A percentile compares a stretch with the other conserved stretches of the same genome.
Conservation (phyloP, 2,888 invertebrate genomes). For the Sinodicranocentrus sp. region DNA sequence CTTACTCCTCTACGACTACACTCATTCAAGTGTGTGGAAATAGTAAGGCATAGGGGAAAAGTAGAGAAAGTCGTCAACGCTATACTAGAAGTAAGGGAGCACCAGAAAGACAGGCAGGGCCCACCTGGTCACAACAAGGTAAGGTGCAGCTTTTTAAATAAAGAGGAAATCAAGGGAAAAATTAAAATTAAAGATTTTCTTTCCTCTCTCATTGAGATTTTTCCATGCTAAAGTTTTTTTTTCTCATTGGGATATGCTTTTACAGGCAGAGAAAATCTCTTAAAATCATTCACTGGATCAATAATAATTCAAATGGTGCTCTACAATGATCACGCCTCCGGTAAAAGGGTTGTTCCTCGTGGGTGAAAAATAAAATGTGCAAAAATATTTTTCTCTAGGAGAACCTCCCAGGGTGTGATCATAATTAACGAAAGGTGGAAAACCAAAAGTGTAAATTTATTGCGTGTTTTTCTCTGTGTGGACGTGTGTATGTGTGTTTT, state of each 20-base stretch:
- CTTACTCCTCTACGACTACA: neutral
- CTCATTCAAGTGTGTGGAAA: neutral
- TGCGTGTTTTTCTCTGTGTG: too few species aligned
- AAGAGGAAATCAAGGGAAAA: too few species aligned
- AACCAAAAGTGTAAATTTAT: too few species aligned
- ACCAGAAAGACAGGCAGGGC: constrained; percentile 45
- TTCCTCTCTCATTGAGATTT: neutral
- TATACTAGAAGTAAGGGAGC: constrained; percentile 41
- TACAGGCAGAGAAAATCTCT: neutral
- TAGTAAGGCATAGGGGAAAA: constrained; percentile 14
- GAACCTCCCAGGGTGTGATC: too few species aligned
- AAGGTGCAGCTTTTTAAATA: neutral
- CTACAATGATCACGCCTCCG: too few species aligned
- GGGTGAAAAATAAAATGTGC: too few species aligned
- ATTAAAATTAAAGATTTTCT: neutral
- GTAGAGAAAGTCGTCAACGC: constrained; percentile 35
- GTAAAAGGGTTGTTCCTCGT: too few species aligned
- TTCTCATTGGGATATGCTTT: neutral
- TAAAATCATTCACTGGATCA: too few species aligned
- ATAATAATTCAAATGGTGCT: too few species aligned
- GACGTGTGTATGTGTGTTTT: too few species aligned
- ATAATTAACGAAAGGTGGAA: too few species aligned
- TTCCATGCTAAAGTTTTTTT: neutral
- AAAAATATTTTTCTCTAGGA: too few species aligned
- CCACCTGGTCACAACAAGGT: constrained; percentile 40